Evolutionary conservation across 2,888 invertebrate genomes (phyloP), one percentile per base, ranked within the genome.

Genomic region (Epirrita christyi): DNA sequence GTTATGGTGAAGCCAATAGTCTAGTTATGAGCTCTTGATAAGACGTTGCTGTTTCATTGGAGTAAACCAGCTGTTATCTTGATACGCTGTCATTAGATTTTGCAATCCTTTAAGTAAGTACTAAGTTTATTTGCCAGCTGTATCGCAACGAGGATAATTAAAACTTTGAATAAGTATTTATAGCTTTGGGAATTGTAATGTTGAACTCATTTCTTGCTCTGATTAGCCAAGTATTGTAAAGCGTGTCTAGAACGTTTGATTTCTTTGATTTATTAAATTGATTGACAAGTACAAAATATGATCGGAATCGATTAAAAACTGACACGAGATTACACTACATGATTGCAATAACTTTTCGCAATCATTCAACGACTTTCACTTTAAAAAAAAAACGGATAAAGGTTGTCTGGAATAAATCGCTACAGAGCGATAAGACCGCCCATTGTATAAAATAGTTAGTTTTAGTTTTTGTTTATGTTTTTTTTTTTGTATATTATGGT

Each of bases 111-210:
- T 21, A 21, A 21, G 21, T 21, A 3, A 21, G 21, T 21, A 4
- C 21, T 32, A 9, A 40, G 9, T 40, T 8, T 14, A 8, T 15
- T 40, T 40, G 40, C 40, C 40, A 40, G 14, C 8, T 40, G 14
- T 40, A 40, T 40, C 38, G 47, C 38, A 38, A 38, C 15, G 9
- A 40, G 28, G 38, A 40, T 48, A 40, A 48, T 40, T 40, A 48
- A 48, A 38, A 10, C 14, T 38, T 48, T 14, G 14, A 40, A 14
- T 48, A n/a, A 40, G 10, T 11, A 38, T 40, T 40, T 10, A 48
- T 40, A 1, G 38, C 42, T 32, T 36, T 15, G 21, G 14, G 50
- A 43, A 38, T 48, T 37, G 40, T 48, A 28, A 40, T 37, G 28
- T 15, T 38, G 37, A 9, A 43, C 47, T 28, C 34, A 38, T 49